Percentiles rank a stretch among this genome's conserved stretches.
These are phyloP conservation scores for Gymnocypris eckloni DNA, from an alignment of 2,797 vertebrate species.

Conservation along the genomic window DNA sequence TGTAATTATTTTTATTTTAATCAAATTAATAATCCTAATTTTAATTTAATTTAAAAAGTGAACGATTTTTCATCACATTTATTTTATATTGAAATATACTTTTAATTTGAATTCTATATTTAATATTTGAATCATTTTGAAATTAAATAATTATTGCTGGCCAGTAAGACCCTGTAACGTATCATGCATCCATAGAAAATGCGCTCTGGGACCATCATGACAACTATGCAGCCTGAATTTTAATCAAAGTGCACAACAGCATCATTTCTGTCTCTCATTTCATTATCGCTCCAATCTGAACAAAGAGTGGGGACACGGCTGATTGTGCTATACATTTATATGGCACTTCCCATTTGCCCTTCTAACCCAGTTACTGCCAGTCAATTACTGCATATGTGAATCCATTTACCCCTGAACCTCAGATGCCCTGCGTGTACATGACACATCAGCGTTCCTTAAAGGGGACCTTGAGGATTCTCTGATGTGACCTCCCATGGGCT, in stretches of 20 bases:
- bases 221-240: background rate
- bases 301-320: slow-evolving; percentile 50
- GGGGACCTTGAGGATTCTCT: slow-evolving; percentile 19
- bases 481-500: slow-evolving; percentile 39
- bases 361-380: slow-evolving; percentile 50
- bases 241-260: slow-evolving; percentile 6
- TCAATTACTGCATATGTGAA: slow-evolving; percentile 46
- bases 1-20: background rate
- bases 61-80: no score
- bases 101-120: background rate
- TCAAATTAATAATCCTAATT: no score
- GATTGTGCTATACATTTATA: slow-evolving; percentile 39
- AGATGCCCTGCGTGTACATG: slow-evolving; percentile 31
- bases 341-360: slow-evolving; percentile 40
- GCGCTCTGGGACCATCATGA: background rate
- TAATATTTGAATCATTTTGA: background rate
- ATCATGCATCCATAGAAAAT: background rate
- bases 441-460: slow-evolving; percentile 12
- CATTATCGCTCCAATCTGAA: slow-evolving; percentile 7
- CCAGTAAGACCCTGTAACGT: background rate
- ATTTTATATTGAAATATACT: background rate
- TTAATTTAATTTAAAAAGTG: background rate
- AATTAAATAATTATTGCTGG: background rate
- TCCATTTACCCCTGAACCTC: slow-evolving; percentile 51
- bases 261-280: background rate